These are phyloP conservation scores for Drosophila pseudotalamancana DNA, from an alignment of 2,888 invertebrate genomes.

Conservation along the genomic window DNA sequence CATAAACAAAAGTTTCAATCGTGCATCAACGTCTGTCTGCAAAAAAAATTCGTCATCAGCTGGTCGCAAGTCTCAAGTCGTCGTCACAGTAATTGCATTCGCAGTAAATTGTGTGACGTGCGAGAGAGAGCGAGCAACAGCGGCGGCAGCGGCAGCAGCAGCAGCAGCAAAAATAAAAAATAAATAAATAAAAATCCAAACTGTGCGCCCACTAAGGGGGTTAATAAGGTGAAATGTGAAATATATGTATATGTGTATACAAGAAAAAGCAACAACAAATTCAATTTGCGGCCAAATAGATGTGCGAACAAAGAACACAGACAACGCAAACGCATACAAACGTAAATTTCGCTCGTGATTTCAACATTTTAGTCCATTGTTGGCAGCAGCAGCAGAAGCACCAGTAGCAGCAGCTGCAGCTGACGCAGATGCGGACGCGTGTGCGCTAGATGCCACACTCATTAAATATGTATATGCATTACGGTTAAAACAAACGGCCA, in stretches of 20 bases:
- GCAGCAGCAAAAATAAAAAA: constrained; percentile 4
- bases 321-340: constrained; percentile 10
- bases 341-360: constrained; percentile 33
- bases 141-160: background rate
- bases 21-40: constrained; percentile 36
- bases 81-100: constrained; percentile 49
- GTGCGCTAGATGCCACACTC: constrained; percentile 60
- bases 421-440: constrained; percentile 27
- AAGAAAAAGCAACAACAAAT: constrained; percentile 44
- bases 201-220: constrained; percentile 30
- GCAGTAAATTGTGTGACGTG: constrained; percentile 51
- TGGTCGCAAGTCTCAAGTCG: constrained; percentile 48
- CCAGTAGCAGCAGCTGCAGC: constrained; percentile 29
- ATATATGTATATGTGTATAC: constrained; percentile 23
- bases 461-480: constrained; percentile 46
- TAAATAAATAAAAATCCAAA: constrained; percentile 13
- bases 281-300: constrained; percentile 20
- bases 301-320: constrained; percentile 43
- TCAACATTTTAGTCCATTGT: constrained; percentile 39
- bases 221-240: constrained; percentile 64
- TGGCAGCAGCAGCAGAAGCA: constrained; percentile 29
- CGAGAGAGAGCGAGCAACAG: constrained; percentile 38
- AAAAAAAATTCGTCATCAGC: constrained; percentile 74
- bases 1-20: constrained; percentile 37
- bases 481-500: constrained; percentile 23